phyloP scores from a whole-genome alignment of 64 coral and sea anemone species.

The Porites australiensis region DNA sequence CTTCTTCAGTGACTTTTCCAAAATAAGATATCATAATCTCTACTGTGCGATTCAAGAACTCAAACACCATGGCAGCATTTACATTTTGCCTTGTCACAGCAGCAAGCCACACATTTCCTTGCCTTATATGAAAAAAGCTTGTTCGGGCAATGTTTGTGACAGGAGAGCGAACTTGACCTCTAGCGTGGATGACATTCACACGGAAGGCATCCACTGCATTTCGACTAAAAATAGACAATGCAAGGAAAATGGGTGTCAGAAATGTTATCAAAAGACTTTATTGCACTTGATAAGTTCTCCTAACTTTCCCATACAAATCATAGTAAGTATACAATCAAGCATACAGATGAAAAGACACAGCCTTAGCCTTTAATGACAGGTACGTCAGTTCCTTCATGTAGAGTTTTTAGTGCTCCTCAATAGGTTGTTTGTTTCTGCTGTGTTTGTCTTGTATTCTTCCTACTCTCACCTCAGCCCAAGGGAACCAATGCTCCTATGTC shows the following conservation, averaged over 20 bases:
- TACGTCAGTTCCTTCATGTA: no score
- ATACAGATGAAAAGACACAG: no score
- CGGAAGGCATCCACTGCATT: constrained; percentile 99
- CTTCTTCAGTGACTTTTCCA: constrained; percentile 98
- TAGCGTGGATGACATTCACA: constrained; percentile 99
- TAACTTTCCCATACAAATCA: no score
- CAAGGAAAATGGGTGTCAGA: background rate
- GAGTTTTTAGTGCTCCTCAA: no score
- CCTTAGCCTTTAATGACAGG: no score
- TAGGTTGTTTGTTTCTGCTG: no score
- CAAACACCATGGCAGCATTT: constrained; percentile 99
- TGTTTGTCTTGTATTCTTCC: no score
- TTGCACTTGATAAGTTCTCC: no score
- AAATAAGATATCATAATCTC: constrained; percentile 99
- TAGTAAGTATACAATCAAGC: no score
- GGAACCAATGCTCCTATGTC: no score
- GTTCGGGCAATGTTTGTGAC: constrained; percentile 99
- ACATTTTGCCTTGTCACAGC: constrained; percentile 99
- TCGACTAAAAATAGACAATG: constrained; percentile 52
- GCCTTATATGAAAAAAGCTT: constrained; percentile 97
- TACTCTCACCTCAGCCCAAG: no score
- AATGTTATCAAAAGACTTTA: no score
- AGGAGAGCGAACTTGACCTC: constrained; percentile 96
- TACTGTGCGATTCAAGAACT: constrained; percentile 92
- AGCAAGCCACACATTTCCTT: constrained; percentile 98